These are phyloP conservation scores for Drosophila pachea DNA, from an alignment of 1,140 invertebrate species.

Conservation along the genomic window DNA sequence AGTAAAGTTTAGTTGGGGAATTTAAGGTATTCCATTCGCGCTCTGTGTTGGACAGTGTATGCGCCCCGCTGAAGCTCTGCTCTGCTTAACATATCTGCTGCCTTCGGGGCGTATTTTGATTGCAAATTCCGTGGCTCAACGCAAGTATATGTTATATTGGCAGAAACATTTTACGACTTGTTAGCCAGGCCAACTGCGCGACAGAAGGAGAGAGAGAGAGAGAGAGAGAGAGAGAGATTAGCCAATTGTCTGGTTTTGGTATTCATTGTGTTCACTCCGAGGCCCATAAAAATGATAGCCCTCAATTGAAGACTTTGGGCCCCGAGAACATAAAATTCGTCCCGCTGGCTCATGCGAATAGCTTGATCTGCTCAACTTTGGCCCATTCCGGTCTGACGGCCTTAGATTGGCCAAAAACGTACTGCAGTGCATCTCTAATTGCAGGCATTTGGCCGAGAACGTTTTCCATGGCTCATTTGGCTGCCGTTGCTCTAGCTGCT, in stretches of 20 bases:
- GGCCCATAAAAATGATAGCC: slow-evolving; percentile 23
- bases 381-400: not conserved
- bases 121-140: slow-evolving; percentile 17
- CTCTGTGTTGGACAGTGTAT: too few relatives aligned
- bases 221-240: slow-evolving; percentile 3
- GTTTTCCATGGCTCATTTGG: slow-evolving; percentile 14
- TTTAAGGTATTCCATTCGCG: not conserved
- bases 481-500: too few relatives aligned
- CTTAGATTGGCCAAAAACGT: slow-evolving; percentile 2
- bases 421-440: too few relatives aligned
- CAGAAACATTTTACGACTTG: slow-evolving; percentile 26
- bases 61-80: too few relatives aligned
- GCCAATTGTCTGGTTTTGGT: slow-evolving; percentile 16
- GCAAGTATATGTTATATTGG: slow-evolving; percentile 26
- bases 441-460: not conserved
- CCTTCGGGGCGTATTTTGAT: slow-evolving; percentile 13
- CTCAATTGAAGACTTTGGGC: slow-evolving; percentile 36
- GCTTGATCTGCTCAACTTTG: not conserved
- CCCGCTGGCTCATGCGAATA: slow-evolving; percentile 14
- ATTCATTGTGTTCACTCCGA: slow-evolving; percentile 19
- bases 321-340: slow-evolving; percentile 19
- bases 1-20: too few relatives aligned
- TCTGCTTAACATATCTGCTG: not conserved
- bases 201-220: too few relatives aligned
- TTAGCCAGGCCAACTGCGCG: not conserved